Evolutionary conservation across 2,113 vertebrate species (phyloP).

Genomic region (Chiloscyllium plagiosum): DNA sequence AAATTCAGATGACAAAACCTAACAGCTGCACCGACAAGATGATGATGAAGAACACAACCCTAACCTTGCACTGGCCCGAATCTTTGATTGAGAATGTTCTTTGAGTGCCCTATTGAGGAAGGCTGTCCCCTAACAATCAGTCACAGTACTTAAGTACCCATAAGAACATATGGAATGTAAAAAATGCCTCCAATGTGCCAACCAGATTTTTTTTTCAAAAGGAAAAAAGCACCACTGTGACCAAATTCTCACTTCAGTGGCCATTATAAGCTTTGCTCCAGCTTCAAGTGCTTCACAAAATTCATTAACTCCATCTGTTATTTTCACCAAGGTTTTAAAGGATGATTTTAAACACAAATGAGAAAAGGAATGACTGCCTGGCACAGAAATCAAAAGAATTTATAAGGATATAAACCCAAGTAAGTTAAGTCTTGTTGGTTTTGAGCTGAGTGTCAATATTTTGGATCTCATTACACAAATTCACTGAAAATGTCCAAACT

Average conservation of each 20-base stretch:
- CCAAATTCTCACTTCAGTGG: slow-evolving; percentile 43
- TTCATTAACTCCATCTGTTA: slow-evolving; percentile 14
- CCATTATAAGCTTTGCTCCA: slow-evolving; percentile 39
- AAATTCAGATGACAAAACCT: slow-evolving; percentile 55
- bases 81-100: slow-evolving; percentile 66
- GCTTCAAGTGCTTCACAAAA: slow-evolving; percentile 23
- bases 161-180: slow-evolving; percentile 58
- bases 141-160: slow-evolving; percentile 59
- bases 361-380: background rate
- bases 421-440: background rate
- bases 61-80: slow-evolving; percentile 60
- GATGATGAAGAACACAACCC: slow-evolving; percentile 68
- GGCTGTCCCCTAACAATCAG: slow-evolving; percentile 57
- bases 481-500: background rate
- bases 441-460: background rate
- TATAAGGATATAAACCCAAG: background rate
- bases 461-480: background rate
- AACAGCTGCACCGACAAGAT: slow-evolving; percentile 58
- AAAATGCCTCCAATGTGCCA: slow-evolving; percentile 58
- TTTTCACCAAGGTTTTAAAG: slow-evolving; percentile 14
- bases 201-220: slow-evolving; percentile 46
- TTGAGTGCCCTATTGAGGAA: slow-evolving; percentile 60
- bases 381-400: background rate
- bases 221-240: slow-evolving; percentile 40
- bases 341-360: background rate